These are phyloP conservation scores for Limnodromus scolopaceus DNA, from an alignment of 2,797 vertebrate genomes.

Conservation along the genomic window DNA sequence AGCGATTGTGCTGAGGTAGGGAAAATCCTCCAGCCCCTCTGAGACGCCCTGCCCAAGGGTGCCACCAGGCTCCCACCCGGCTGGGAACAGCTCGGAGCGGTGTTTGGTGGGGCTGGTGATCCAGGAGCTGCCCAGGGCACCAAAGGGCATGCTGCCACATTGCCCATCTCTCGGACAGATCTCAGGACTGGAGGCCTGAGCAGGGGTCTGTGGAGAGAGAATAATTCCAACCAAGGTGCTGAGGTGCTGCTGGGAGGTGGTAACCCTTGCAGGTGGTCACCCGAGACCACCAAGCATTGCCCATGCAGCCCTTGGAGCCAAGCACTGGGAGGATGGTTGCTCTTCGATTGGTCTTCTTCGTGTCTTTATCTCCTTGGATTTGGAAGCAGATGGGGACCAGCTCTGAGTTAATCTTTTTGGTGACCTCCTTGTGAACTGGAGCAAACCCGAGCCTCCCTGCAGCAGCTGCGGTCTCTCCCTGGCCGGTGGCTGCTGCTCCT, in stretches of 20 bases:
- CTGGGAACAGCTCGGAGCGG: neutral
- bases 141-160: too few species aligned
- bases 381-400: neutral
- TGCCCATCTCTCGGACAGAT: fast-evolving
- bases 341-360: neutral
- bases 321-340: neutral
- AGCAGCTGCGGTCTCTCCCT: constrained; percentile 11
- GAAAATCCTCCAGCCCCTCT: constrained; percentile 50
- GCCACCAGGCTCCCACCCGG: neutral
- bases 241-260: neutral
- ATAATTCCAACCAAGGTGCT: fast-evolving
- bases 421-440: constrained; percentile 75
- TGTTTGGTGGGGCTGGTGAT: neutral
- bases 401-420: neutral
- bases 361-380: neutral
- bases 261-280: neutral
- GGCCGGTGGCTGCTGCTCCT: neutral
- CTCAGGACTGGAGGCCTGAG: fast-evolving
- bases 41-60: constrained; percentile 7
- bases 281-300: neutral
- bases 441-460: neutral
- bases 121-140: neutral
- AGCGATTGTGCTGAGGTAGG: constrained; percentile 78
- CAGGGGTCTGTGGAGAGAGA: neutral
- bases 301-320: neutral